These are phyloP conservation scores for Bombus pascuorum DNA, from an alignment of 1,140 invertebrate species.

Conservation along the genomic window DNA sequence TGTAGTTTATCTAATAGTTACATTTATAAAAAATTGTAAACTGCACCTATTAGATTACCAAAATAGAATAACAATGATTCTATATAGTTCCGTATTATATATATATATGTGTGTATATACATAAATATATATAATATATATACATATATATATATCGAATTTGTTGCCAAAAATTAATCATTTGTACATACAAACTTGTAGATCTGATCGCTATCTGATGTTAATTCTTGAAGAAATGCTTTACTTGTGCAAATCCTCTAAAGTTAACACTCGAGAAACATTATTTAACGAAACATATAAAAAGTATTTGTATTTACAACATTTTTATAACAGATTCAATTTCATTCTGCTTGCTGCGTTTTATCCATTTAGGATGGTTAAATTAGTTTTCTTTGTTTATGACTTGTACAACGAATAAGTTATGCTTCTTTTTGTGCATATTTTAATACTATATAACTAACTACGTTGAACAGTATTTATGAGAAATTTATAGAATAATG, in stretches of 20 bases:
- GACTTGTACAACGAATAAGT: slow-evolving; percentile 43
- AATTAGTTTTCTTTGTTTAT: background rate
- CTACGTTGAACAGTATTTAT: slow-evolving; percentile 43
- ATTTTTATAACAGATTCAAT: background rate
- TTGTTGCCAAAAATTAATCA: slow-evolving; percentile 50
- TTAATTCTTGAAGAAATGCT: slow-evolving; percentile 33
- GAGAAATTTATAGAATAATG: slow-evolving; percentile 22
- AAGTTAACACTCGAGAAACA: background rate
- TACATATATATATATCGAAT: background rate
- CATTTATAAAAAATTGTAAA: slow-evolving; percentile 29
- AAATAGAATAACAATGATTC: slow-evolving; percentile 18
- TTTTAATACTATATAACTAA: slow-evolving; percentile 13
- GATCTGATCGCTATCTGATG: slow-evolving; percentile 32
- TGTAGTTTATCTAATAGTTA: slow-evolving; percentile 30
- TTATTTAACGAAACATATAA: background rate
- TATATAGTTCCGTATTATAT: slow-evolving; percentile 6
- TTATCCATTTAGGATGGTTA: background rate
- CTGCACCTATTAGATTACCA: slow-evolving; percentile 20
- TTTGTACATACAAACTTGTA: slow-evolving; percentile 46
- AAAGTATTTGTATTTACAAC: background rate
- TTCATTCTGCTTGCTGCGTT: background rate
- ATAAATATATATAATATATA: background rate
- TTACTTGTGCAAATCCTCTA: slow-evolving; percentile 11
- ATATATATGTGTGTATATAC: background rate
- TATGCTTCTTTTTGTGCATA: background rate